These are phyloP conservation scores for Sinohyriopsis cumingii DNA, from an alignment of 2,888 invertebrate genomes.

Conservation along the genomic window DNA sequence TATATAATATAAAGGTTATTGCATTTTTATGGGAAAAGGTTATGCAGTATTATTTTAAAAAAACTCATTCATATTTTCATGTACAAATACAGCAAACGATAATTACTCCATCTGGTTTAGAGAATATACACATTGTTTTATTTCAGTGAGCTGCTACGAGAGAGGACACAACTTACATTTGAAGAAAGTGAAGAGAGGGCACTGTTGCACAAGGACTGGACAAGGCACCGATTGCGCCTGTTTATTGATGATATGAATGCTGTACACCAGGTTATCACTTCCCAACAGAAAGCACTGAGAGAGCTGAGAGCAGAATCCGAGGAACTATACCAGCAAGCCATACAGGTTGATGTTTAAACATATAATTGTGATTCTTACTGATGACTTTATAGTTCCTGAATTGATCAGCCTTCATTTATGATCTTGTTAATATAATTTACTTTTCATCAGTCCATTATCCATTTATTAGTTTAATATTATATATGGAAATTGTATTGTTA, in stretches of 20 bases:
- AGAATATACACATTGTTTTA: no score
- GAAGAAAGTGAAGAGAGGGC: constrained; percentile 80
- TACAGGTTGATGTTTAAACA: constrained; percentile 77
- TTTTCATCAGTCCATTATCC: neutral
- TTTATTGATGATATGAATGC: constrained; percentile 79
- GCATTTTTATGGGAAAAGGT: no score
- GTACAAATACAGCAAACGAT: no score
- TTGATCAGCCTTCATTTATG: neutral
- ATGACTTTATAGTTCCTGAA: neutral
- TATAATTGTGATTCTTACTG: constrained; percentile 3
- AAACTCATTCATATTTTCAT: no score
- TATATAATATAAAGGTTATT: no score
- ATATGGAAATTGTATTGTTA: no score
- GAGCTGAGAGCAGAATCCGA: constrained; percentile 87
- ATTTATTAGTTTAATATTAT: no score
- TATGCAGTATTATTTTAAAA: no score
- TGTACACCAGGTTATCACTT: constrained; percentile 80
- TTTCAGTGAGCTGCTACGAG: constrained; percentile 29
- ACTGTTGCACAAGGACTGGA: constrained; percentile 84
- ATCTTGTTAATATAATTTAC: no score
- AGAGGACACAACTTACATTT: constrained; percentile 64
- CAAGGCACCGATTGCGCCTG: constrained; percentile 79
- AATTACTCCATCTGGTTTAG: no score
- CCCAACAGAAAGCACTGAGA: constrained; percentile 82
- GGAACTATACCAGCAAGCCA: constrained; percentile 89